These are phyloP conservation scores for Hoplodrina blanda DNA, from an alignment of 2,888 invertebrate genomes.

Conservation along the genomic window DNA sequence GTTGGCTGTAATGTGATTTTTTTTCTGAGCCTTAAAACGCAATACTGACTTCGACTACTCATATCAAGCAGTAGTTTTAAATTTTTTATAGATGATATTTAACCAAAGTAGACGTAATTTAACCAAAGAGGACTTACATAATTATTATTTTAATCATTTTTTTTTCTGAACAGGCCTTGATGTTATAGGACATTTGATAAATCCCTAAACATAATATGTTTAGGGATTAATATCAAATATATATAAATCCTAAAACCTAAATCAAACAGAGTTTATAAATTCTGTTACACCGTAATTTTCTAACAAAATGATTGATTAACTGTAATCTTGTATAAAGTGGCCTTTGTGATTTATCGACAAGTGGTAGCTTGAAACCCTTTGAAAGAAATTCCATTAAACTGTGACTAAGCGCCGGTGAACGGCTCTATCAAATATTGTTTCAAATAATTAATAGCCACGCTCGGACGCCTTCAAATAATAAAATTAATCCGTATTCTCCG, in stretches of 20 bases:
- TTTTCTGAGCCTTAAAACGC: not conserved
- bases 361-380: constrained; percentile 64
- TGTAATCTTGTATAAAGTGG: constrained; percentile 54
- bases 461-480: constrained; percentile 69
- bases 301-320: constrained; percentile 62
- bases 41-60: too few species aligned
- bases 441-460: constrained; percentile 72
- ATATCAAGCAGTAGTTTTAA: too few species aligned
- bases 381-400: constrained; percentile 74
- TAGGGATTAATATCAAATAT: too few species aligned
- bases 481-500: constrained; percentile 77
- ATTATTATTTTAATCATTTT: too few species aligned
- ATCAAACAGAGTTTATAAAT: constrained; percentile 43
- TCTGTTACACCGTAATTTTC: constrained; percentile 44
- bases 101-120: not conserved
- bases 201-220: constrained; percentile 10
- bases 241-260: too few species aligned
- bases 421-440: constrained; percentile 73
- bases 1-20: not conserved
- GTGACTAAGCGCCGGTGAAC: constrained; percentile 65
- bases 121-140: not conserved
- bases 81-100: not conserved
- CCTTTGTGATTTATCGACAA: constrained; percentile 63
- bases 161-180: not conserved
- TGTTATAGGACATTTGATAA: constrained; percentile 14